These are phyloP conservation scores for Cacajao melanocephalus DNA, from an alignment of 2,797 vertebrate species.

Conservation along the genomic window DNA sequence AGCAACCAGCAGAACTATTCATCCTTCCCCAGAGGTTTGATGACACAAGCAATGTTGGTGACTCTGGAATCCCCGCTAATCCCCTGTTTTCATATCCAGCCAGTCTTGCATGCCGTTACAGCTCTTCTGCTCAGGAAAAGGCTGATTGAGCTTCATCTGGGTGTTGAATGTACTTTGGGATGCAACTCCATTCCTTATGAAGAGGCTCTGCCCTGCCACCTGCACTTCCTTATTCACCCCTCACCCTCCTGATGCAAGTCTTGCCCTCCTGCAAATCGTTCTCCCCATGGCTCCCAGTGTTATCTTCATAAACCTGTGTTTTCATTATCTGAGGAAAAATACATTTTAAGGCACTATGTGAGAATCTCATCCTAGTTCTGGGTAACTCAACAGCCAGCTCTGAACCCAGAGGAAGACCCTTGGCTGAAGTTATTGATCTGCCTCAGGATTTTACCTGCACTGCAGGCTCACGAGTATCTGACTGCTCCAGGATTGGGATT, in stretches of 20 bases:
- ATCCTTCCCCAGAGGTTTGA: conserved; percentile 1
- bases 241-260: neutral
- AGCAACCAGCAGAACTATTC: neutral
- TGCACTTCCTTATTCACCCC: neutral
- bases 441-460: neutral
- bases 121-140: neutral
- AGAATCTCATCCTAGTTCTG: neutral
- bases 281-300: neutral
- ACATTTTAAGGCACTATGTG: neutral
- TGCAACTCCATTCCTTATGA: neutral
- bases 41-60: neutral
- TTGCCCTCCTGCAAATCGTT: neutral
- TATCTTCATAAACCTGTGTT: neutral
- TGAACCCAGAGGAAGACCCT: neutral
- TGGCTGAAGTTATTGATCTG: neutral
- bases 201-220: neutral
- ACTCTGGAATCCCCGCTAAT: neutral
- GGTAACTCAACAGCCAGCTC: neutral
- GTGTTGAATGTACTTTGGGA: neutral
- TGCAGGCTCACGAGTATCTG: no score
- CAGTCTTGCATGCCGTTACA: neutral
- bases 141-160: neutral
- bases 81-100: neutral
- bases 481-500: neutral
- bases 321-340: neutral